Base-by-base conservation (phyloP, 2,888 invertebrate species). In the Hoplodrina blanda region DNA sequence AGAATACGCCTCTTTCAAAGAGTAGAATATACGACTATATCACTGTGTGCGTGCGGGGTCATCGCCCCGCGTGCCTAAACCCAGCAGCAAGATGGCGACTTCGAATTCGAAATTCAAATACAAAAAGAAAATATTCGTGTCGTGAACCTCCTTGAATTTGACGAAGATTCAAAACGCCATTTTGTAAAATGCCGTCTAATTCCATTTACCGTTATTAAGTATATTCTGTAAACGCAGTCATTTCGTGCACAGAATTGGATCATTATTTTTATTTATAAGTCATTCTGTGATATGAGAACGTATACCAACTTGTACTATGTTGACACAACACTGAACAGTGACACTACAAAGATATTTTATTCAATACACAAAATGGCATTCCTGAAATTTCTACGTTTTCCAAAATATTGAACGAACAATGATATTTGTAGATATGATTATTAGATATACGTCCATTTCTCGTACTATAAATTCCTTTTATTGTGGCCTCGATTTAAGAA, bases 221-320 rank as follows among this genome's bases (percentile, higher is more conserved):
- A 25, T 50, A 62, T 74, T 64, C 64, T 68, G 62, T 54, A 63
- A 64, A 67, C 64, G 64, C 75, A 73, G 71, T 71, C 69, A 65
- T 69, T 76, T 62, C 71, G 71, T 71, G 81, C 49, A 76, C 73
- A 78, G 59, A 74, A 72, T 63, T 41, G 37, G 55, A 46, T 46
- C 15, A 37, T 61, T 64, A 69, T 52, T 60, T 67, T 62, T 63
- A 68, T 62, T 50, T 67, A 53, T 76, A 69, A 79, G 69, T 63
- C 81, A 80, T 76, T 68, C 69, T 64, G 74, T 87, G 88, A 88
- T 88, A 88, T 88, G 87, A 86, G 72, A 69, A 78, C 88, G 87
- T 87, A 86, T 88, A 88, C 82, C 62, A 78, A 81, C 73, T 87
- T 87, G 86, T 88, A 86, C 86, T 86, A 76, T 78, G 20, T 73